Conservation (phyloP, 2,113 vertebrate species). For the Archilochus colubris region DNA sequence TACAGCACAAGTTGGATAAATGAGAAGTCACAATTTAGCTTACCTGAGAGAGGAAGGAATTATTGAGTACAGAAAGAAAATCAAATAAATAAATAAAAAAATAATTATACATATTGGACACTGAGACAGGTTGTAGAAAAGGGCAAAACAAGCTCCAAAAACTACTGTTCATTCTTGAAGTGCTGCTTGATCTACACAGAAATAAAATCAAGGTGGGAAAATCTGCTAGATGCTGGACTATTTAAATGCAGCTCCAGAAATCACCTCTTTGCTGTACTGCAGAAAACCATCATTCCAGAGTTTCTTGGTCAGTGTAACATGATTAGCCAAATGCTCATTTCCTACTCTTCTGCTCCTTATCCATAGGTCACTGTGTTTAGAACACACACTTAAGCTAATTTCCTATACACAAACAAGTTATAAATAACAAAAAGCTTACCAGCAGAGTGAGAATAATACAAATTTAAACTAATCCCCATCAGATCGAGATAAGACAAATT, state of each 20-base stretch:
- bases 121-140: background rate
- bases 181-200: background rate
- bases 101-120: background rate
- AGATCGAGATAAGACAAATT: background rate
- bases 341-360: background rate
- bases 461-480: background rate
- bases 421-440: background rate
- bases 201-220: background rate
- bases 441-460: background rate
- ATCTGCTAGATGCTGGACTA: background rate
- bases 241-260: background rate
- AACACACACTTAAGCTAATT: background rate
- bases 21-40: background rate
- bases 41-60: conserved; percentile 28
- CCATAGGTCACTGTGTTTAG: accelerated
- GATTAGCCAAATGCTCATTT: background rate
- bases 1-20: background rate
- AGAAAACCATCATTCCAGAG: background rate
- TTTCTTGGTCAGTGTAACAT: background rate
- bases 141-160: background rate
- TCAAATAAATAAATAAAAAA: background rate
- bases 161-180: background rate
- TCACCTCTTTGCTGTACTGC: background rate
- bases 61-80: background rate
- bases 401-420: background rate